These are phyloP conservation scores for Trissonchulus latispiculum DNA, from an alignment of 2,888 invertebrate species.

Conservation along the genomic window DNA sequence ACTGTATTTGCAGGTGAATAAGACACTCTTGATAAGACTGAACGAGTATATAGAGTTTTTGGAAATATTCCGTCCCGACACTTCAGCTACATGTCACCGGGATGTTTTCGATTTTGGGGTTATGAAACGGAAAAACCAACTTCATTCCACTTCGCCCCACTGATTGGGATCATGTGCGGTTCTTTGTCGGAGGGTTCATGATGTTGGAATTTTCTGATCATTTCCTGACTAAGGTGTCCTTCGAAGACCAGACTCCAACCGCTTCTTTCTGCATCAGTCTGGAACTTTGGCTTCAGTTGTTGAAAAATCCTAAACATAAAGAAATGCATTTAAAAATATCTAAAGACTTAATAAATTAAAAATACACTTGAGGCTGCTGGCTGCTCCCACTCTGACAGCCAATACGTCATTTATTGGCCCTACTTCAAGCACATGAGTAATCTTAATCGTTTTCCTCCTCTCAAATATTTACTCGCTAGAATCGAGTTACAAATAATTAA, in stretches of 20 bases:
- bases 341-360: too few species aligned
- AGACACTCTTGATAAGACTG: not conserved
- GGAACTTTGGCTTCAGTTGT: not conserved
- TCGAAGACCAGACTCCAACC: constrained; percentile 14
- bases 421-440: too few species aligned
- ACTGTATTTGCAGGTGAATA: too few species aligned
- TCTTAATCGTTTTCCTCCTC: too few species aligned
- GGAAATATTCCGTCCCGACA: not conserved
- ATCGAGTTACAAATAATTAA: not conserved
- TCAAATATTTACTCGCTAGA: not conserved
- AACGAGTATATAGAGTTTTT: not conserved
- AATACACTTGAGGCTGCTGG: too few species aligned
- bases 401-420: too few species aligned
- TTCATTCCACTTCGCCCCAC: not conserved
- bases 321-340: too few species aligned
- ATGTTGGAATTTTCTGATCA: constrained; percentile 5
- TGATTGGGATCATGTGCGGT: constrained; percentile 12
- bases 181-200: constrained; percentile 2
- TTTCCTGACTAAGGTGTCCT: not conserved
- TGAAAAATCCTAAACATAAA: too few species aligned
- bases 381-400: too few species aligned
- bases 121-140: too few species aligned
- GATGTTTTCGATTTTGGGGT: too few species aligned
- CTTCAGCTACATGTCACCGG: too few species aligned
- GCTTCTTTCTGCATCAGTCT: constrained; percentile 10